Evolutionary conservation across 2,888 invertebrate genomes (phyloP).

Genomic region (Palloptera scutellata): DNA sequence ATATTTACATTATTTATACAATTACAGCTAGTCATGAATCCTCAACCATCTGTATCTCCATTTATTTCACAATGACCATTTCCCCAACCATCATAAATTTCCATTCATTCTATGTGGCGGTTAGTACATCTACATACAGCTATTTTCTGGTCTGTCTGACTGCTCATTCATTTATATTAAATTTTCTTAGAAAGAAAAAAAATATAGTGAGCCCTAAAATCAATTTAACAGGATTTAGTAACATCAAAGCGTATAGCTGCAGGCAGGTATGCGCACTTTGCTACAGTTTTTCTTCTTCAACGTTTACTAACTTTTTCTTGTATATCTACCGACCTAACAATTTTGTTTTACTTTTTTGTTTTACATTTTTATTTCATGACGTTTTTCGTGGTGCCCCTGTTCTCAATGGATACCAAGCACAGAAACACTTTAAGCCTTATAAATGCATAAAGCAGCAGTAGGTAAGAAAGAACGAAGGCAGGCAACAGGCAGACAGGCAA

Average conservation of each 20-base stretch:
- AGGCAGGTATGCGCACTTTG: slow-evolving; percentile 24
- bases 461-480: slow-evolving; percentile 34
- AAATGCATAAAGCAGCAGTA: slow-evolving; percentile 48
- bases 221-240: slow-evolving; percentile 57
- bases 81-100: not conserved
- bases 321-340: not conserved
- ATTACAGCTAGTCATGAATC: no score
- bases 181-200: slow-evolving; percentile 16
- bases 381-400: no score
- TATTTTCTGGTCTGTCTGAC: no score
- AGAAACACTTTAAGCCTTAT: slow-evolving; percentile 52
- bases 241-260: slow-evolving; percentile 54
- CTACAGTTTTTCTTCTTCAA: slow-evolving; percentile 5
- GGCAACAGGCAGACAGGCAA: not conserved
- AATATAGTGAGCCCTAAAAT: slow-evolving; percentile 46
- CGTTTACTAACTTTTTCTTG: not conserved
- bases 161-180: not conserved
- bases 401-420: slow-evolving; percentile 1
- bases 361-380: slow-evolving; percentile 8
- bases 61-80: no score
- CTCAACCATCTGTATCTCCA: no score
- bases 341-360: slow-evolving; percentile 29
- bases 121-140: no score
- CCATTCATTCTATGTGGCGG: not conserved
- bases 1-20: no score